Evolutionary conservation across 2,113 vertebrate genomes (phyloP).

Genomic region (Thomomys bottae): DNA sequence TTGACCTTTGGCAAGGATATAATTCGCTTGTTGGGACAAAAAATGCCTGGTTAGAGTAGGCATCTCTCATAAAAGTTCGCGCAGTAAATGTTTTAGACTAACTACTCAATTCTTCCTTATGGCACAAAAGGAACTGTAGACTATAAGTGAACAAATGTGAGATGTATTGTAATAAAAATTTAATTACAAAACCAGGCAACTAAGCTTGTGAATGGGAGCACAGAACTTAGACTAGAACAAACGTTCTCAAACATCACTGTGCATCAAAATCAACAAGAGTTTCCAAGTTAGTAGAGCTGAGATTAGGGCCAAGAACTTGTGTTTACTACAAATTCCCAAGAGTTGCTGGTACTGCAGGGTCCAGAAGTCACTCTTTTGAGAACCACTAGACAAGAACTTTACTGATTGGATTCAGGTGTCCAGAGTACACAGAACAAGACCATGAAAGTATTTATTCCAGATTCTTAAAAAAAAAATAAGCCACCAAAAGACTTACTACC

Average conservation of each 20-base stretch:
- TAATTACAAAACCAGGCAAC: neutral
- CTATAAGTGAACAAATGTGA: neutral
- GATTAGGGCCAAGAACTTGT: neutral
- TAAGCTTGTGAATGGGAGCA: neutral
- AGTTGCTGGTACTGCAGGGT: neutral
- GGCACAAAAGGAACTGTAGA: neutral
- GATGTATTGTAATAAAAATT: neutral
- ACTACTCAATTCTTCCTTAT: neutral
- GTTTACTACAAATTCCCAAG: neutral
- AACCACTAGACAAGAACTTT: neutral
- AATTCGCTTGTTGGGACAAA: neutral
- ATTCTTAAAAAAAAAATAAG: slow-evolving; percentile 24
- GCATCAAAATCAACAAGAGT: neutral
- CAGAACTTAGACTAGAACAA: neutral
- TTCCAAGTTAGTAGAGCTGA: neutral
- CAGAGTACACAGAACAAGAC: neutral
- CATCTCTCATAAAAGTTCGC: neutral
- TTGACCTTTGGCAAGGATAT: neutral
- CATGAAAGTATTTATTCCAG: neutral
- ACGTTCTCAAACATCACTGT: neutral
- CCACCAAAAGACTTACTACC: neutral
- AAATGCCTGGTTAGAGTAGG: accelerated
- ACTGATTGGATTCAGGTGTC: neutral
- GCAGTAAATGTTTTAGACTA: neutral
- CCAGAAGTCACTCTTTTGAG: neutral